phyloP scores from a whole-genome alignment of 2,113 vertebrate species.

The Osmerus mordax region DNA sequence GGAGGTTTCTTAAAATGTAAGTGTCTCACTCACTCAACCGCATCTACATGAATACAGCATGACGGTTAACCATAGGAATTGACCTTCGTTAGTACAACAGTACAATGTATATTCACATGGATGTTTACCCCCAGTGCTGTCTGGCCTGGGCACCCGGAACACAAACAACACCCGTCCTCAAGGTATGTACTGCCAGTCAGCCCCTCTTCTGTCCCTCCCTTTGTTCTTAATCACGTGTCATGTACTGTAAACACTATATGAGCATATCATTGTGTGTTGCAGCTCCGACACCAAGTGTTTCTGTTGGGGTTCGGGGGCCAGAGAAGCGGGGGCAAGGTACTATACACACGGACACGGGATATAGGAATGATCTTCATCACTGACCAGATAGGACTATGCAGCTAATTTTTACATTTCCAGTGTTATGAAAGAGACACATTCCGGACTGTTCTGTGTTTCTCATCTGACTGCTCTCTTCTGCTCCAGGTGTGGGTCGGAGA shows the following conservation, averaged over 20 bases:
- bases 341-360: not conserved
- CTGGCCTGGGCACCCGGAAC: constrained; percentile 49
- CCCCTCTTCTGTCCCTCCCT: not conserved
- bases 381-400: not conserved
- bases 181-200: constrained; percentile 32
- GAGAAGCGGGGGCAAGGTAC: constrained; percentile 55
- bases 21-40: constrained; percentile 16
- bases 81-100: not conserved
- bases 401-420: too few species aligned
- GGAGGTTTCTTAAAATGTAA: constrained; percentile 65
- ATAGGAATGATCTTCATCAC: not conserved
- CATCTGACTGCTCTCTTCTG: not conserved
- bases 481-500: constrained; percentile 30
- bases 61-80: not conserved
- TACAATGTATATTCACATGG: not conserved
- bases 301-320: constrained; percentile 41
- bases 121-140: constrained; percentile 51
- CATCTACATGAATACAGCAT: too few species aligned
- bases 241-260: not conserved
- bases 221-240: not conserved
- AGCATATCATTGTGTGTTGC: not conserved
- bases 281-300: constrained; percentile 46
- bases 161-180: constrained; percentile 38
- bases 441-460: not conserved
- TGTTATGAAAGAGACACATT: not conserved